These are phyloP conservation scores for Paragorgia papillata DNA, from an alignment of 92 coral and sea anemone genomes.

Conservation along the genomic window DNA sequence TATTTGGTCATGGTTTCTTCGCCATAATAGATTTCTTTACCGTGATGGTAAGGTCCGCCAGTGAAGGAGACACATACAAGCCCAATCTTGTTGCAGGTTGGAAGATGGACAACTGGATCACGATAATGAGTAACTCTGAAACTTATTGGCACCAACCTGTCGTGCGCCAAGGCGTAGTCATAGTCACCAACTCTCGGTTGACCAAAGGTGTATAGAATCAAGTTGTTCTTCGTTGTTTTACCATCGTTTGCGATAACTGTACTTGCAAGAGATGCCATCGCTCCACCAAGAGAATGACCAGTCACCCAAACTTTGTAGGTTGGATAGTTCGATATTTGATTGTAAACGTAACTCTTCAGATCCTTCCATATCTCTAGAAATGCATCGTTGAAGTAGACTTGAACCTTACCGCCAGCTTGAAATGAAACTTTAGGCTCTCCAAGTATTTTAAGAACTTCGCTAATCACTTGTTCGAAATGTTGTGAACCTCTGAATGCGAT, in stretches of 20 bases:
- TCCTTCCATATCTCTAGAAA: conserved; percentile 34
- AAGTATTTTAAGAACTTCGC: conserved; percentile 18
- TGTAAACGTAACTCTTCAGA: conserved; percentile 22
- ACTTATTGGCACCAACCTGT: conserved; percentile 40
- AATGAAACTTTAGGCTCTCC: conserved; percentile 35
- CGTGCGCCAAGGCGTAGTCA: conserved; percentile 43
- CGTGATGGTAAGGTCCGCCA: conserved; percentile 53
- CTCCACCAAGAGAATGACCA: conserved; percentile 53
- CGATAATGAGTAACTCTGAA: conserved; percentile 44
- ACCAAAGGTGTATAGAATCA: conserved; percentile 46
- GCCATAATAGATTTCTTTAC: conserved; percentile 44
- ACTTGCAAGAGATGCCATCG: conserved; percentile 52
- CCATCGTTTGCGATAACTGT: conserved; percentile 27
- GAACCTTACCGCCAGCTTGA: conserved; percentile 61
- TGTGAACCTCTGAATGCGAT: conserved; percentile 62
- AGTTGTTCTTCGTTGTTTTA: conserved; percentile 11
- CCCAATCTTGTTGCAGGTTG: conserved; percentile 30
- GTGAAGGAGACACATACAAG: neutral
- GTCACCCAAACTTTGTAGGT: conserved; percentile 51
- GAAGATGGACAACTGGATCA: conserved; percentile 47
- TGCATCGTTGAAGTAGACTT: conserved; percentile 31
- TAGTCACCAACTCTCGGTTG: conserved; percentile 53
- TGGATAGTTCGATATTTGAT: conserved; percentile 26
- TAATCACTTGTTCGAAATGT: conserved; percentile 34
- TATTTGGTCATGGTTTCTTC: conserved; percentile 34